A percentile compares a stretch with the other conserved stretches of the same genome.
These are phyloP conservation scores for Corythaeola cristata DNA, from an alignment of 2,113 vertebrate genomes.

Conservation along the genomic window DNA sequence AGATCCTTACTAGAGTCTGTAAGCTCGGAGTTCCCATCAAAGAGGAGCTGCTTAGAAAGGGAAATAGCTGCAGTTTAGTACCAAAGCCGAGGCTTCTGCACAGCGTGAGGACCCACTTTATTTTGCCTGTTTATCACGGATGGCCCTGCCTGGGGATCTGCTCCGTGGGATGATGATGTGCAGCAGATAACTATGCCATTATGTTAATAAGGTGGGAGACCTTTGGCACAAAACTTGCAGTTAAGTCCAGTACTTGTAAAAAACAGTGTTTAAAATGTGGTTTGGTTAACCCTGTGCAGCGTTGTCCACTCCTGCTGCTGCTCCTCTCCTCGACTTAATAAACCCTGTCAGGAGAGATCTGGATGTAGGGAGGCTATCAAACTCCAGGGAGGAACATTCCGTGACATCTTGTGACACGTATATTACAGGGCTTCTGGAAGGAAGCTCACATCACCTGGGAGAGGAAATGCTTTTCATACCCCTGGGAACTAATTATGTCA, in stretches of 20 bases:
- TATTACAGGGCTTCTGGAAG: background rate
- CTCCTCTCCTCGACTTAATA: background rate
- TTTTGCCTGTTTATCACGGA: rapidly evolving
- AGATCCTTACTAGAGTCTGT: background rate
- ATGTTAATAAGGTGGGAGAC: background rate
- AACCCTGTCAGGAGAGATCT: background rate
- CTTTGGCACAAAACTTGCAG: background rate
- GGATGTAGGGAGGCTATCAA: rapidly evolving
- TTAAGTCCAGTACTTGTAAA: background rate
- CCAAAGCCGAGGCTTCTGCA: background rate
- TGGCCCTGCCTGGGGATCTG: background rate
- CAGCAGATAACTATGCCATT: background rate
- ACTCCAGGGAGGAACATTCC: background rate
- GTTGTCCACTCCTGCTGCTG: background rate
- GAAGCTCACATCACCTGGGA: background rate
- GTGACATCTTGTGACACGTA: background rate
- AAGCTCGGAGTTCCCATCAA: background rate
- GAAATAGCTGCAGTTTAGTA: background rate
- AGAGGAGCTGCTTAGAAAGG: background rate
- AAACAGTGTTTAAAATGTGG: background rate
- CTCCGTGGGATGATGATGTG: background rate
- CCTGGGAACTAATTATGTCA: conserved; percentile 26
- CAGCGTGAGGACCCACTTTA: background rate
- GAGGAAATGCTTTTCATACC: background rate
- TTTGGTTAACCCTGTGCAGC: background rate